Evolutionary conservation across 2,113 vertebrate species (phyloP), one percentile per base, ranked within the genome.

Genomic region (Oreotragus oreotragus): DNA sequence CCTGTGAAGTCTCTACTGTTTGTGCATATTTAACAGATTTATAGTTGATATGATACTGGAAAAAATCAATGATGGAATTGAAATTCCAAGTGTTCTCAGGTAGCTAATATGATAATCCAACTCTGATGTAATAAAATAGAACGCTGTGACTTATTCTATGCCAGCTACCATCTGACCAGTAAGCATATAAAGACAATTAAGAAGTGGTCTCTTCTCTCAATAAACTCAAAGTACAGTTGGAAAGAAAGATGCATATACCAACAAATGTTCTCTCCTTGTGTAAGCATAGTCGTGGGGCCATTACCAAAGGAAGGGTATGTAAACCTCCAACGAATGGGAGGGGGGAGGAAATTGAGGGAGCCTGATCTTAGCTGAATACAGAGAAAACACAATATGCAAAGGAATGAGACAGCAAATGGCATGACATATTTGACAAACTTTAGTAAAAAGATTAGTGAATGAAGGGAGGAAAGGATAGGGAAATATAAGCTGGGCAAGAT

Each of bases 1-100:
- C 84, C 39, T 19, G 14, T 86, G 66, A 96, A 84, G 53, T 84
- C 89, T 86, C 79, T n/a, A 45, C 88, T 88, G 91, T 27, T 45
- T 85, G 16, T 36, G 23, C 55, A 81, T 49, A 58, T 53, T 90
- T 87, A 90, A 6, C 5, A 77, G 15, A 83, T 88, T 81, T 95
- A 77, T 17, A 89, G 27, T 17, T 92, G 76, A 60, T 90, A 89
- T 19, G 25, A 96, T 39, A n/a, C 28, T 92, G 14, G 33, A 19
- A 73, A 51, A 96, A 94, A 80, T 79, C 49, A 8, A 64, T 33
- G 6, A 77, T 23, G 76, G 30, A 70, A 55, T 3, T 85, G 30
- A 66, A 53, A 88, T 66, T 80, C 60, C 27, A 88, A 87, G 80
- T 55, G 30, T 30, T 81, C 55, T 77, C 55, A 66, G 30, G 10